Conservation (phyloP, 2,888 invertebrate species). For the Philaethria dido region DNA sequence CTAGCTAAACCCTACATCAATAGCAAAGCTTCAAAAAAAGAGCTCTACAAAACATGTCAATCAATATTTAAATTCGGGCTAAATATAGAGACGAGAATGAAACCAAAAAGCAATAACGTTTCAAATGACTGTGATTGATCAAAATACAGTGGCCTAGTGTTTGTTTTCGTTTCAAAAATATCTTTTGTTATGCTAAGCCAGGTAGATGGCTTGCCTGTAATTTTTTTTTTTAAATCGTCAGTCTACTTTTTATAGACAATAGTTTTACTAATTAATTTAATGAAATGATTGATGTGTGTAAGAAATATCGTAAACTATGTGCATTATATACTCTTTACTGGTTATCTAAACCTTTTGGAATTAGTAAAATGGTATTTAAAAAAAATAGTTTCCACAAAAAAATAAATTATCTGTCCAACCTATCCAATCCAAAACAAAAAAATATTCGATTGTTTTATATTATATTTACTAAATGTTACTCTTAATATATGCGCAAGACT, state of each 20-base stretch:
- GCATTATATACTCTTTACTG: no score
- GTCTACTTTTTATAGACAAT: background rate
- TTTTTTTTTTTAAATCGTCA: conserved; percentile 21
- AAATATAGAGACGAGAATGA: conserved; percentile 22
- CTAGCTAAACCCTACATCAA: background rate
- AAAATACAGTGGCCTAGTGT: conserved; percentile 30
- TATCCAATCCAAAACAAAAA: no score
- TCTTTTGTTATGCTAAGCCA: conserved; percentile 72
- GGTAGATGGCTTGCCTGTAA: conserved; percentile 69
- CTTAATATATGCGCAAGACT: no score
- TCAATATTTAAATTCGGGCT: conserved; percentile 26
- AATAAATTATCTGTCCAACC: no score
- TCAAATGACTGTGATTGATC: conserved; percentile 34
- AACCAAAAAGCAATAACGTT: conserved; percentile 32
- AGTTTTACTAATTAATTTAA: background rate
- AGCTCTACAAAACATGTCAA: background rate
- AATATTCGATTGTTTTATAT: no score
- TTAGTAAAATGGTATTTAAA: no score
- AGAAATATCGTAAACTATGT: no score
- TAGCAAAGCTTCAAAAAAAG: background rate
- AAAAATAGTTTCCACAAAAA: no score
- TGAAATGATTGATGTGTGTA: background rate
- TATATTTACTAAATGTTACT: no score
- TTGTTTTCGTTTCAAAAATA: conserved; percentile 44
- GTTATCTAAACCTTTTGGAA: no score